Evolutionary conservation across 2,888 invertebrate species (phyloP).

Genomic region (Oscheius sp.): DNA sequence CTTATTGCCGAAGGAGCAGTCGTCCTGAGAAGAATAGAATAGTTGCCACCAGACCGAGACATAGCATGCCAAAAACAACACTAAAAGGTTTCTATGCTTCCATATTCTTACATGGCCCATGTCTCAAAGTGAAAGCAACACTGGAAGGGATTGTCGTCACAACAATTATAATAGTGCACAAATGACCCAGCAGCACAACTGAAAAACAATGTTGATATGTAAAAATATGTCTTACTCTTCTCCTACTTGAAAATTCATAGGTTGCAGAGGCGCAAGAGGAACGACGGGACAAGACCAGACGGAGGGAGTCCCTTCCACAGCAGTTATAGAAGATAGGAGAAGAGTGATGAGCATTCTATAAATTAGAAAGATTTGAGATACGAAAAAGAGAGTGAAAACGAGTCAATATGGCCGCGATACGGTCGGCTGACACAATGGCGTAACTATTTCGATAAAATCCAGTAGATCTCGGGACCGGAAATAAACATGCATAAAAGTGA

Average conservation of each 20-base stretch:
- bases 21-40: constrained; percentile 32
- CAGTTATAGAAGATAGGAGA: not conserved
- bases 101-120: constrained; percentile 61
- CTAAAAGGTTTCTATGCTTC: not conserved
- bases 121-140: constrained; percentile 68
- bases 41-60: constrained; percentile 19
- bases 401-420: constrained; percentile 20
- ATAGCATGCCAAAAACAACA: constrained; percentile 25
- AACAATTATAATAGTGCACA: constrained; percentile 67
- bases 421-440: constrained; percentile 11
- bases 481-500: not conserved
- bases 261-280: constrained; percentile 36
- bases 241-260: constrained; percentile 35
- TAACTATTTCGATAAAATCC: constrained; percentile 23
- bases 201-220: constrained; percentile 22
- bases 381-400: constrained; percentile 13
- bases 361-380: not conserved
- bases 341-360: not conserved
- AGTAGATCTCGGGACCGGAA: constrained; percentile 21
- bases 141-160: constrained; percentile 67
- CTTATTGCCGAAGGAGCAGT: constrained; percentile 21
- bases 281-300: constrained; percentile 56
- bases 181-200: constrained; percentile 66
- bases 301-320: constrained; percentile 41
- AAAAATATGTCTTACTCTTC: constrained; percentile 41